These are phyloP conservation scores for Tipula vernalis DNA, from an alignment of 2,888 invertebrate species.

Conservation along the genomic window DNA sequence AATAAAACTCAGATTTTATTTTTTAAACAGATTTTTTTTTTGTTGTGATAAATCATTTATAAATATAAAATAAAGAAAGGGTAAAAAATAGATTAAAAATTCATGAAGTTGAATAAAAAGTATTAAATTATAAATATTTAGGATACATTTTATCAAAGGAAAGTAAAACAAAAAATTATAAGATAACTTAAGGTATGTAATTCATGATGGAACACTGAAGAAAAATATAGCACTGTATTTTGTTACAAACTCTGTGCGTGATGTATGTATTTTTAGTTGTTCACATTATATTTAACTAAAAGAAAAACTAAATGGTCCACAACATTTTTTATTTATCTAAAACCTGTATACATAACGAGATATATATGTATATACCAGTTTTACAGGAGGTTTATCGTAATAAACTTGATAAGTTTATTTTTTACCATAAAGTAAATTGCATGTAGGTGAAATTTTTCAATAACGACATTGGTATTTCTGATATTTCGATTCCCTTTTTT, in stretches of 20 bases:
- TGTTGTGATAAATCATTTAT: neutral
- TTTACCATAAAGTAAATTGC: neutral
- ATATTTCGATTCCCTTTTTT: neutral
- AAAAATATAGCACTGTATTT: neutral
- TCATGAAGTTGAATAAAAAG: neutral
- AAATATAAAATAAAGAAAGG: neutral
- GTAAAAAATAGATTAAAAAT: neutral
- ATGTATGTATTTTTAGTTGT: neutral
- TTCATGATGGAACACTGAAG: neutral
- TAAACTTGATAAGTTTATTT: neutral
- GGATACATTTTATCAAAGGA: neutral
- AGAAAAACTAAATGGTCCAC: neutral
- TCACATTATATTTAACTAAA: neutral
- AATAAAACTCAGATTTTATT: neutral
- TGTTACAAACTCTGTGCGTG: neutral
- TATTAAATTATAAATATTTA: neutral
- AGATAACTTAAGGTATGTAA: neutral
- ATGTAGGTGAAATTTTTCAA: neutral
- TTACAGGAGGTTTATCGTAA: neutral
- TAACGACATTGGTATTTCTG: neutral
- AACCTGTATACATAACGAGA: neutral
- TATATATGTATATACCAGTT: neutral
- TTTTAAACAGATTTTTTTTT: neutral
- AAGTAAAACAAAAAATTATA: neutral
- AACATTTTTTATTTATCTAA: neutral